Base-by-base conservation (phyloP, 2,113 vertebrate species). In the Penelope pileata region DNA sequence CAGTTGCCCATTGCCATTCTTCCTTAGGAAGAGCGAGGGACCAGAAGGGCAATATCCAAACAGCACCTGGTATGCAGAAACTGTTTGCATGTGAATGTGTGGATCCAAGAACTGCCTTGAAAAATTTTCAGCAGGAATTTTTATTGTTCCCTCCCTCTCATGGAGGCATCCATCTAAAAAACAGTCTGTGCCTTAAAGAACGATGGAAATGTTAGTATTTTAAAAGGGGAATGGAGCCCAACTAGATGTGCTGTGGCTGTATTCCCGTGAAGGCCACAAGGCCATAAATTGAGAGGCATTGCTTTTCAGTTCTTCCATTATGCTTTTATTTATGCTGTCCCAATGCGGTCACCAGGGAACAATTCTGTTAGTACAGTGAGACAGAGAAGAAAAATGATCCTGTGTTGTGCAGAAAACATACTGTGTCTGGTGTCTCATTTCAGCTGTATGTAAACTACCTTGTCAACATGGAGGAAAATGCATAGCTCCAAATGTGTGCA, bases 381-480 rank as follows among this genome's bases (percentile, higher is more conserved):
- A 64, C 59, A 53, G 60, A 90, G 70, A 67, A 92, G 79, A 95
- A 81, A 91, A 88, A 91, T 26, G 70, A 82, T 66, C 8, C 29
- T 45, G 81, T 87, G 78, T 66, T 67, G 70, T 67, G 68, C 90
- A 82, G 80, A 84, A 92, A 70, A 53, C 63, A 6, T 73, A 34
- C 54, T 43, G 6, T 93, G 26, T 92, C 72, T 90, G 83, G 16
- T 93, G 43, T 96, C 38, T 94, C 62, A 21, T 92, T 95, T 32
- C 93, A 99, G 98, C 98, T 75, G 96, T 99, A 12, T 99, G 98
- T 82, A 83, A 94, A n/a, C 94, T 91, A 47, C 96, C 98, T 63
- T 99, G 98, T 91, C 88, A 98, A 45, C 98, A 98, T 1, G 98
- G 98, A 92, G 98, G 98, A 30, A 99, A 99, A 95, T 99, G 98